Evolutionary conservation across 2,888 invertebrate genomes (phyloP), one percentile per base, ranked within the genome.

Genomic region (Drosophila testacea): DNA sequence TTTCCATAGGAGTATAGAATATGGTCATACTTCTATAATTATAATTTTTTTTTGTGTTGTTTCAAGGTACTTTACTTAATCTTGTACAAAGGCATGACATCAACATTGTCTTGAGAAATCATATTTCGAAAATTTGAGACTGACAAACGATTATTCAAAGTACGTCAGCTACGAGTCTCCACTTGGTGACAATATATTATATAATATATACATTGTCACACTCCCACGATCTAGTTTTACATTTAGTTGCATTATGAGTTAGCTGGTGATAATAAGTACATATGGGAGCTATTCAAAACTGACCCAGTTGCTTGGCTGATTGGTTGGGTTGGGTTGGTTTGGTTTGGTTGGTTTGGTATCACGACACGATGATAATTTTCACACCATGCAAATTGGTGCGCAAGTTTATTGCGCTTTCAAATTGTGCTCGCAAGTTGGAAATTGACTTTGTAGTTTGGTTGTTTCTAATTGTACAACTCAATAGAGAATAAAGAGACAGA

Each of bases 311-410:
- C 32, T 10, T 32, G 39, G 27, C 30, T 54, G 34, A 34, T 38
- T 55, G 55, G 27, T 44, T 55, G 54, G 11, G 6, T 6, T 6
- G 32, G 32, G 6, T 32, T 11, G 34, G 28, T 28, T n/a, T 10
- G 28, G 28, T 28, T 4, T 39, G 1, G 28, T 28, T 38, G 11
- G 22, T 1, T 30, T 38, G 11, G 11, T 44, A 59, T 48, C 30
- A 32, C 39, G 59, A 44, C 28, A 46, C 13, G 50, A 69, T 69
- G 83, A 79, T 81, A 84, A 89, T 84, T 89, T 84, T 84, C 82
- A 63, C 83, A 89, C 85, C 68, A 73, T 81, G 87, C 76, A 72
- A 83, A 89, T 87, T 76, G 65, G 44, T 61, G 27, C 61, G 67
- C 74, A 47, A 56, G 62, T 79, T 73, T 82, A 85, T 83, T 85